Evolutionary conservation across 2,113 vertebrate species (phyloP).

Genomic region (Andinoacara biseriatus): DNA sequence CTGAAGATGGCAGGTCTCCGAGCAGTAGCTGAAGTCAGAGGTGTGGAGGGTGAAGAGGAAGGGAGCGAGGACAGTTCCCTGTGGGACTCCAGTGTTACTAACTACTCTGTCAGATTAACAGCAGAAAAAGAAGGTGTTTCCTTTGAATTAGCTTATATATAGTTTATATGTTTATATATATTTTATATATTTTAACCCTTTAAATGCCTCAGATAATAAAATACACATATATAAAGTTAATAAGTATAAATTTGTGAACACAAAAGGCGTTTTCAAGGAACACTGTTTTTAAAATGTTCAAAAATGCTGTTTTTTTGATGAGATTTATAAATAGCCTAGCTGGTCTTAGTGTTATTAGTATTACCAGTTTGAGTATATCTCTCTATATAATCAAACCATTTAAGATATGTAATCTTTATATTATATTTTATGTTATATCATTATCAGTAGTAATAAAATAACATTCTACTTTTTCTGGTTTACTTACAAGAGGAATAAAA

Average conservation of each 20-base stretch:
- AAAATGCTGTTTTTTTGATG: not conserved
- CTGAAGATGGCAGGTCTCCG: no score
- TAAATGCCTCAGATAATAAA: not conserved
- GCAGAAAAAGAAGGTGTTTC: rapidly evolving
- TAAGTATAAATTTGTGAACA: not conserved
- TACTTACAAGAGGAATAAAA: not conserved
- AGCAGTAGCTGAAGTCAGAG: no score
- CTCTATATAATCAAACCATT: not conserved
- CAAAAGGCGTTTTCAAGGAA: not conserved
- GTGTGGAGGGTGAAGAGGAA: no score
- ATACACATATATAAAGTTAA: not conserved
- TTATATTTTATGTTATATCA: not conserved
- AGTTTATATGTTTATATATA: no score
- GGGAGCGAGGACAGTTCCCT: no score
- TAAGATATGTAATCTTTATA: not conserved
- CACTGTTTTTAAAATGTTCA: not conserved
- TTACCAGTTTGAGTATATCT: not conserved
- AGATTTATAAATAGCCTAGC: not conserved
- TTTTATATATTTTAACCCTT: not conserved
- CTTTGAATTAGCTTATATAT: not conserved
- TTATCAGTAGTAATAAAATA: not conserved
- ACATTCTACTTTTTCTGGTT: not conserved
- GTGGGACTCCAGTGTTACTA: no score
- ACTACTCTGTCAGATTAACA: no score
- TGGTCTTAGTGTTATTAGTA: not conserved